A percentile compares a stretch with the other conserved stretches of the same genome.
phyloP scores from a whole-genome alignment of 2,113 vertebrate genomes.

The Hylia prasina region DNA sequence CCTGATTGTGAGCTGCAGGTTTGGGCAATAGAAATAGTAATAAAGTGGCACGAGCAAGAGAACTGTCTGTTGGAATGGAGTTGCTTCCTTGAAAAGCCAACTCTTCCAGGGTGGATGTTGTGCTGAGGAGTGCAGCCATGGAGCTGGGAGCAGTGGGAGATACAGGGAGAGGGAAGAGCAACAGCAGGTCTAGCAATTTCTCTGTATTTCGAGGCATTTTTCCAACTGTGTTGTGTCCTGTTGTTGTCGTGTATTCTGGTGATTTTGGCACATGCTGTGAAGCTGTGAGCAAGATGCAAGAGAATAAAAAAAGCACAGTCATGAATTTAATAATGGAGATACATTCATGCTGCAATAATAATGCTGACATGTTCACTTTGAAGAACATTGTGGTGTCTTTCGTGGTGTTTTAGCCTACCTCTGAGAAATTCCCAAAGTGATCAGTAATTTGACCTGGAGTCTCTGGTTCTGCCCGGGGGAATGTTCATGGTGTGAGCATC shows the following conservation, averaged over 20 bases:
- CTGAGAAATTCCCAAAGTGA: background rate
- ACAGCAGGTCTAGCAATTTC: background rate
- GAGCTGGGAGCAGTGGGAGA: background rate
- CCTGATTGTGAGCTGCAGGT: background rate
- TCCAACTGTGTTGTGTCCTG: background rate
- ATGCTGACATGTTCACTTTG: background rate
- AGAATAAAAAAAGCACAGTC: background rate
- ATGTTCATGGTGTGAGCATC: fast-evolving
- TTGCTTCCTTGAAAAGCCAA: background rate
- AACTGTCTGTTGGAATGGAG: background rate
- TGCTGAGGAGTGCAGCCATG: fast-evolving
- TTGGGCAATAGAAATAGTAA: background rate
- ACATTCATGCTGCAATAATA: background rate
- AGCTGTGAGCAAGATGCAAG: background rate
- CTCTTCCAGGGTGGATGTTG: background rate
- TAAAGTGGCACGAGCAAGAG: fast-evolving
- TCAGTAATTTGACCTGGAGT: background rate
- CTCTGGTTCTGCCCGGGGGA: background rate
- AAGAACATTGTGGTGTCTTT: background rate
- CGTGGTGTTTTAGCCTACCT: background rate
- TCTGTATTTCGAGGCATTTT: background rate
- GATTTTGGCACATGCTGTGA: background rate
- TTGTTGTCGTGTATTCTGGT: background rate
- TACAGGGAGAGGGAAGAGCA: background rate
- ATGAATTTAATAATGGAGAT: background rate